phyloP scores from a whole-genome alignment of 2,888 invertebrate species.

The Ectemnius continuus region DNA sequence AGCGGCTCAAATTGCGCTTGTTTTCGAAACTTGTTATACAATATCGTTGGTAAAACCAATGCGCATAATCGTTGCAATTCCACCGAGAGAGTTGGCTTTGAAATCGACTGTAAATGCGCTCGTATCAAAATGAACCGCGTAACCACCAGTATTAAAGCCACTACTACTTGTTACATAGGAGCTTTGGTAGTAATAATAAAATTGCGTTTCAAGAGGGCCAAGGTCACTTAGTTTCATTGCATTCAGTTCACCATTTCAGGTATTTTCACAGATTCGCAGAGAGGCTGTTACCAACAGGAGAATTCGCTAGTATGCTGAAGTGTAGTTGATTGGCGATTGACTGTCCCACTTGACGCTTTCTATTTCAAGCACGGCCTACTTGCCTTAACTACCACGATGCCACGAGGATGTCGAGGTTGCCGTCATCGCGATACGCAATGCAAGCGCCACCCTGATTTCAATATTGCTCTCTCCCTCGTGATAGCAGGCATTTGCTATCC shows the following conservation, averaged over 20 bases:
- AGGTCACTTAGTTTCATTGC: slow-evolving; percentile 7
- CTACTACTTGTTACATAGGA: slow-evolving; percentile 4
- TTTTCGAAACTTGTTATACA: slow-evolving; percentile 29
- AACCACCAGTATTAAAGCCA: slow-evolving; percentile 43
- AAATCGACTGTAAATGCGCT: slow-evolving; percentile 31
- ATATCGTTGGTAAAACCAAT: neutral
- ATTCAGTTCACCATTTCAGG: slow-evolving; percentile 5
- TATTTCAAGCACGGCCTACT: slow-evolving; percentile 66
- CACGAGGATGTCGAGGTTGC: slow-evolving; percentile 33
- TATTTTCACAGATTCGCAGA: neutral
- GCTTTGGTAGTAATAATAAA: slow-evolving; percentile 16
- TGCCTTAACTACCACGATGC: slow-evolving; percentile 43
- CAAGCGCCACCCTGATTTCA: slow-evolving; percentile 54
- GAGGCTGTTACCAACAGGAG: slow-evolving; percentile 4
- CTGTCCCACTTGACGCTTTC: slow-evolving; percentile 63
- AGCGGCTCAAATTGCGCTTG: slow-evolving; percentile 17
- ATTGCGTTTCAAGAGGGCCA: slow-evolving; percentile 4
- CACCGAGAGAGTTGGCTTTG: slow-evolving; percentile 31
- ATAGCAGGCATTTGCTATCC: slow-evolving; percentile 31
- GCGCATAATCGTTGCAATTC: no score
- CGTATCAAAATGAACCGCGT: slow-evolving; percentile 39
- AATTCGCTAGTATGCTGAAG: slow-evolving; percentile 30
- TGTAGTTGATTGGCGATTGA: slow-evolving; percentile 38
- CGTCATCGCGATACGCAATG: slow-evolving; percentile 8
- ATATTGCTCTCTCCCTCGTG: slow-evolving; percentile 62